Evolutionary conservation across 2,888 invertebrate species (phyloP).

Genomic region (Ceraclea dissimilis): DNA sequence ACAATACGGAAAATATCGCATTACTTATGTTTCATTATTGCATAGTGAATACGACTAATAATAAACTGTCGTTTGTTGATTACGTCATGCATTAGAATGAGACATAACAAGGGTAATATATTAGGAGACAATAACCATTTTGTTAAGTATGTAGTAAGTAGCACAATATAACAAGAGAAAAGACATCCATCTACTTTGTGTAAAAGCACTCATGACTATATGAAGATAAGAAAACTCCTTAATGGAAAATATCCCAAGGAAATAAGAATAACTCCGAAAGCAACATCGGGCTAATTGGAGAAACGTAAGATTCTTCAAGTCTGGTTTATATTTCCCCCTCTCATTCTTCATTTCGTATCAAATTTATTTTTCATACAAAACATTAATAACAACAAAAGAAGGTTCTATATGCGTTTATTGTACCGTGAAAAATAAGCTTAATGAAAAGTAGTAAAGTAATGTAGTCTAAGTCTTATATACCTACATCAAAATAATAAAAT

Average conservation of each 20-base stretch:
- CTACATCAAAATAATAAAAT: no score
- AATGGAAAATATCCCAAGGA: conserved; percentile 11
- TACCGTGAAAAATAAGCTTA: neutral
- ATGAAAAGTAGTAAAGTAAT: neutral
- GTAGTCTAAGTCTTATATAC: no score
- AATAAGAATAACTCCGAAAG: conserved; percentile 4
- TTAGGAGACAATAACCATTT: no score
- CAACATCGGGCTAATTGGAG: conserved; percentile 9
- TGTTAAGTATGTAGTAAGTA: no score
- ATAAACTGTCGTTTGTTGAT: no score
- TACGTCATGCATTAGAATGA: no score
- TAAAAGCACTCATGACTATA: conserved; percentile 9
- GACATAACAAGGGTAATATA: no score
- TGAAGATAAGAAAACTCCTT: conserved; percentile 8
- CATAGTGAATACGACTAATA: no score
- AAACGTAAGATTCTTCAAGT: conserved; percentile 2
- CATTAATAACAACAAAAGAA: neutral
- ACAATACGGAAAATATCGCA: no score
- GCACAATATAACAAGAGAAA: neutral
- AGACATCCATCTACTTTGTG: conserved; percentile 8
- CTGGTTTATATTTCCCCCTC: neutral
- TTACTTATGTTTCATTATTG: no score
- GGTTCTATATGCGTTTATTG: neutral
- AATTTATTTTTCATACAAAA: neutral
- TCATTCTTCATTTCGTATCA: neutral